A percentile compares a stretch with the other conserved stretches of the same genome.
Evolutionary conservation across 2,797 vertebrate species (phyloP).

Genomic region (Typhlichthys eigenmanni): DNA sequence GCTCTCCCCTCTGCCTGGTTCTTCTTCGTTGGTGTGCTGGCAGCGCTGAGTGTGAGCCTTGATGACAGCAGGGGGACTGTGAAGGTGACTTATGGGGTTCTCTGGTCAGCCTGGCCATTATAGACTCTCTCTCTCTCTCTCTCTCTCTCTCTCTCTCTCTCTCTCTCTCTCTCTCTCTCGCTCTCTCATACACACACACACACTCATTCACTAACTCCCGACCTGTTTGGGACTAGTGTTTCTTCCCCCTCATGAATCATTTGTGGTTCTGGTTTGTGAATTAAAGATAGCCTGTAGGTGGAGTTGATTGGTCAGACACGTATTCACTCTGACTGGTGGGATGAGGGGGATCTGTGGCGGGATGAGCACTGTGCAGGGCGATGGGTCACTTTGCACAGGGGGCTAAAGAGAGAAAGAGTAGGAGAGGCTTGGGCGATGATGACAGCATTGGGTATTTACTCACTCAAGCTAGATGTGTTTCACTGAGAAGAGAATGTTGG

Average conservation of each 20-base stretch:
- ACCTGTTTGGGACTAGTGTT: constrained; percentile 18
- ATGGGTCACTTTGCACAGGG: not conserved
- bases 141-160: not conserved
- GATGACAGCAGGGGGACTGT: constrained; percentile 25
- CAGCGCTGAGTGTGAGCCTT: constrained; percentile 7
- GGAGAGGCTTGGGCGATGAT: not conserved
- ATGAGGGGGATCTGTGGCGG: constrained; percentile 11
- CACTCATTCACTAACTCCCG: constrained; percentile 19
- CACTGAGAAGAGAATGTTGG: too few relatives aligned
- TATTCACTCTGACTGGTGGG: constrained; percentile 53
- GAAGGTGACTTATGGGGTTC: constrained; percentile 29
- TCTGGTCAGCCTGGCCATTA: not conserved
- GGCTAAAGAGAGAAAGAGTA: not conserved
- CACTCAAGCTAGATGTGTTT: too few relatives aligned
- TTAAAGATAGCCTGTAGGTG: constrained; percentile 62
- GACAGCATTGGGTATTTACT: too few relatives aligned
- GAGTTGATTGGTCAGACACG: constrained; percentile 52
- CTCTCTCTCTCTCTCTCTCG: not conserved
- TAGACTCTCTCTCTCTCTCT: not conserved
- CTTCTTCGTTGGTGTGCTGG: constrained; percentile 2
- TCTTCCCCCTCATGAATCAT: constrained; percentile 63
- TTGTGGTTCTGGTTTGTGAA: constrained; percentile 68
- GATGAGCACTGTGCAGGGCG: not conserved
- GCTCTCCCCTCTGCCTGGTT: constrained; percentile 17
- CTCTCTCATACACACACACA: not conserved